Conservation (phyloP, 2,113 vertebrate genomes). For the Scopus umbretta region DNA sequence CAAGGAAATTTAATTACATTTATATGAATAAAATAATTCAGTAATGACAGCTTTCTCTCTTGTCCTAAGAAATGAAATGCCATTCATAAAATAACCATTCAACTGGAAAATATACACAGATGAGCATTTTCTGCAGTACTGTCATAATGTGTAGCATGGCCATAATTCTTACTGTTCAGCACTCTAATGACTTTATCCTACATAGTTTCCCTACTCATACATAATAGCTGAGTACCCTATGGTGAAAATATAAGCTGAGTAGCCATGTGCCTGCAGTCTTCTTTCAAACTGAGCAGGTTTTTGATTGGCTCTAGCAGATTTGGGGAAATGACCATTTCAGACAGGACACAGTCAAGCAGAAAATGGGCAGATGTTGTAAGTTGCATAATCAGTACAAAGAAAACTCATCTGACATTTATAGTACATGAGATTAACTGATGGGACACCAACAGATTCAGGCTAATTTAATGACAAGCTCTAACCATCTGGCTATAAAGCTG, state of each 20-base stretch:
- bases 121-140: neutral
- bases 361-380: slow-evolving; percentile 53
- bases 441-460: slow-evolving; percentile 20
- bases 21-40: neutral
- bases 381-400: slow-evolving; percentile 47
- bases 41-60: neutral
- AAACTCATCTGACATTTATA: slow-evolving; percentile 45
- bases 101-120: neutral
- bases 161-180: neutral
- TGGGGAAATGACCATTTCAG: slow-evolving; percentile 50
- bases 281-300: slow-evolving; percentile 26
- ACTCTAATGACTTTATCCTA: neutral
- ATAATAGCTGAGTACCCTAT: neutral
- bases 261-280: neutral
- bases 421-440: slow-evolving; percentile 35
- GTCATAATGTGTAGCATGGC: neutral
- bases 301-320: slow-evolving; percentile 39
- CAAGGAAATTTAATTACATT: neutral
- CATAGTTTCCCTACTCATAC: neutral
- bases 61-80: neutral
- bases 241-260: neutral
- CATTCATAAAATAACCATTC: slow-evolving; percentile 16
- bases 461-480: slow-evolving; percentile 48
- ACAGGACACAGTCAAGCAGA: slow-evolving; percentile 43
- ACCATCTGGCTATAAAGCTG: slow-evolving; percentile 52